These are phyloP conservation scores for Nomada goodeniana DNA, from an alignment of 2,888 invertebrate genomes.

Conservation along the genomic window DNA sequence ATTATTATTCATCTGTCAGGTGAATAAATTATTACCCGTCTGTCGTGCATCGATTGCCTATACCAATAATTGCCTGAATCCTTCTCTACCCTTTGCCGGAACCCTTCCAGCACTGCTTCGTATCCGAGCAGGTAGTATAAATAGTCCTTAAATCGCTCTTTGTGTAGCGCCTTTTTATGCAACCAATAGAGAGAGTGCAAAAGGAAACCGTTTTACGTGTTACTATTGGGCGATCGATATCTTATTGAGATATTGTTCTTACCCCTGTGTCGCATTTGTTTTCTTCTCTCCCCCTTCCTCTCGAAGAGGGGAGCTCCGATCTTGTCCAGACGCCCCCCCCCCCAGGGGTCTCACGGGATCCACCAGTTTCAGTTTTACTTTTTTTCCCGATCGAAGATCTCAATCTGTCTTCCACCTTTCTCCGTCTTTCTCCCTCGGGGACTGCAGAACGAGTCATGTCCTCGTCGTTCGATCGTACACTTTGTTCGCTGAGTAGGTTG, in stretches of 20 bases:
- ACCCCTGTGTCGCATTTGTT: background rate
- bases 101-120: no score
- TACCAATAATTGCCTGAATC: no score
- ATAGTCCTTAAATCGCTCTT: slow-evolving; percentile 32
- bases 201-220: slow-evolving; percentile 63
- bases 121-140: background rate
- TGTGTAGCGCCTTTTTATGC: slow-evolving; percentile 16
- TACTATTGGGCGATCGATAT: slow-evolving; percentile 77
- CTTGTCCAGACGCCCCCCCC: slow-evolving; percentile 41
- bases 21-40: no score
- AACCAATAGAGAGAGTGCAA: slow-evolving; percentile 41
- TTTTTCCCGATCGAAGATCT: slow-evolving; percentile 55
- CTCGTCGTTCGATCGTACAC: background rate
- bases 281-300: slow-evolving; percentile 12
- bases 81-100: no score
- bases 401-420: slow-evolving; percentile 44
- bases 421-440: slow-evolving; percentile 14
- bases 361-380: slow-evolving; percentile 64
- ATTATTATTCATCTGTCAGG: no score
- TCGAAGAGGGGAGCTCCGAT: slow-evolving; percentile 14
- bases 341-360: slow-evolving; percentile 37
- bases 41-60: no score
- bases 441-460: slow-evolving; percentile 50
- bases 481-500: background rate
- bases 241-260: slow-evolving; percentile 75